phyloP scores from a whole-genome alignment of 1,140 invertebrate genomes.

The Panulirus ornatus region DNA sequence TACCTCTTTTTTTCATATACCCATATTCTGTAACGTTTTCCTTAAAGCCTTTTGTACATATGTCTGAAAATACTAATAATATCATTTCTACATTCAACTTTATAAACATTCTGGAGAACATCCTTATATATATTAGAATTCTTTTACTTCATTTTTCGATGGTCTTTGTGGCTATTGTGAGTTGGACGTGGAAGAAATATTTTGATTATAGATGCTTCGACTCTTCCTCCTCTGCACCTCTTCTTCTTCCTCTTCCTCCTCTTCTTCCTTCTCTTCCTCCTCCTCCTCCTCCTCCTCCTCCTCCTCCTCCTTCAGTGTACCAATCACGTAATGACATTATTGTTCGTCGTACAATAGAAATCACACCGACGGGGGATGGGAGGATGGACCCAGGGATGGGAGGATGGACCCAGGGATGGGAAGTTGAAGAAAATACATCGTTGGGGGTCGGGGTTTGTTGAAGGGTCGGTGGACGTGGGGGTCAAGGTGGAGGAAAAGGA shows the following conservation, averaged over 20 bases:
- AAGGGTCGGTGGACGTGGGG: not conserved
- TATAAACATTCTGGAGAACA: no score
- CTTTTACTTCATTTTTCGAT: no score
- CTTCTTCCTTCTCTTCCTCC: not conserved
- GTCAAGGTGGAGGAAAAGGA: not conserved
- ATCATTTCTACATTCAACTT: no score
- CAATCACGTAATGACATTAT: constrained; percentile 51
- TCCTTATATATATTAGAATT: no score
- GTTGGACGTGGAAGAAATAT: no score
- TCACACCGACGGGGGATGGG: not conserved
- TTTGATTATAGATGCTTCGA: no score
- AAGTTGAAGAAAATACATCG: not conserved
- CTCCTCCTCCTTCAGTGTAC: not conserved
- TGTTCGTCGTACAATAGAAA: constrained; percentile 48
- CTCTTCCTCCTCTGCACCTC: not conserved
- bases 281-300: constrained; percentile 6
- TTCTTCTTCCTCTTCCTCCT: not conserved
- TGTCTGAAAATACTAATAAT: no score
- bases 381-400: not conserved
- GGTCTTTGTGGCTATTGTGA: no score
- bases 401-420: no score
- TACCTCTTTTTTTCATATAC: no score
- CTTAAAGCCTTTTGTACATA: no score
- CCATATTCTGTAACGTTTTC: no score
- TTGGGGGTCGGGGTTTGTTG: not conserved